phyloP scores from a whole-genome alignment of 2,797 vertebrate species.

The Synaphobranchus kaupii region DNA sequence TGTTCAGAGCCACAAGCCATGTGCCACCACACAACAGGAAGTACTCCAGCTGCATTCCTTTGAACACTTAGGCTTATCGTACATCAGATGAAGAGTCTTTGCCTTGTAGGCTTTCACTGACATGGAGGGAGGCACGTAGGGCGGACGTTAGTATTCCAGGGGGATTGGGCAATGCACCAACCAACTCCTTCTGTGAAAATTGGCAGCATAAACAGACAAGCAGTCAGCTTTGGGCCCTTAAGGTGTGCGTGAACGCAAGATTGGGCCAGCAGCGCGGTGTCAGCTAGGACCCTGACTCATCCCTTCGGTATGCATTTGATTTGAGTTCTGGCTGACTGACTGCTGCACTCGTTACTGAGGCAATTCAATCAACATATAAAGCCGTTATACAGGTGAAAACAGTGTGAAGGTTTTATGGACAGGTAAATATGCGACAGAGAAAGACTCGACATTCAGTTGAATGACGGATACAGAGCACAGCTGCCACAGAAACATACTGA shows the following conservation, averaged over 20 bases:
- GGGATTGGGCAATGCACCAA: conserved; percentile 36
- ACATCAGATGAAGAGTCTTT: neutral
- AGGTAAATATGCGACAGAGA: neutral
- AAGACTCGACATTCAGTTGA: too few relatives aligned
- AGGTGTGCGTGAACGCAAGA: neutral
- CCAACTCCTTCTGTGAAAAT: conserved; percentile 40
- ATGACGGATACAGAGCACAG: neutral
- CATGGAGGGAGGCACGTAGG: neutral
- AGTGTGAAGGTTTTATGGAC: neutral
- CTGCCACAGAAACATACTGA: neutral
- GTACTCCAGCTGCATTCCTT: neutral
- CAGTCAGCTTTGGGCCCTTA: conserved; percentile 32
- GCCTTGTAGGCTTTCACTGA: neutral
- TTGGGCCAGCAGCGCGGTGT: neutral
- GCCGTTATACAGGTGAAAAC: neutral
- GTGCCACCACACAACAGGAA: neutral
- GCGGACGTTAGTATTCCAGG: neutral
- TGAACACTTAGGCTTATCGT: neutral
- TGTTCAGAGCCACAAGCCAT: neutral
- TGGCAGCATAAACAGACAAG: conserved; percentile 31
- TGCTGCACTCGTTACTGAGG: neutral
- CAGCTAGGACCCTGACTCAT: neutral
- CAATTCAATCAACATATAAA: neutral
- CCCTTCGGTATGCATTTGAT: neutral
- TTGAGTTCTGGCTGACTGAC: neutral